Evolutionary conservation across 2,888 invertebrate genomes (phyloP), one percentile per base, ranked within the genome.

Genomic region (Meteorus colon): DNA sequence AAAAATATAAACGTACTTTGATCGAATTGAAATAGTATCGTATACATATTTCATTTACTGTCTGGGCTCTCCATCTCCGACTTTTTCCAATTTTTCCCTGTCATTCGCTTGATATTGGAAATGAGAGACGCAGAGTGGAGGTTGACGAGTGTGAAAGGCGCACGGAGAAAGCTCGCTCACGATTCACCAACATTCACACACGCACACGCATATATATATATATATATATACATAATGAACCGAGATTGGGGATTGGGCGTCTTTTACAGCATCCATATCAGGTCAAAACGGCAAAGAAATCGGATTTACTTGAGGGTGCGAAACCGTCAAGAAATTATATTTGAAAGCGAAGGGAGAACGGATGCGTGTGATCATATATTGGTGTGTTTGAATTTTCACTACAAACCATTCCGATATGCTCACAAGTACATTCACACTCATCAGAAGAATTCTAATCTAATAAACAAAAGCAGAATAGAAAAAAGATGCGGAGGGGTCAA

Each of bases 301-400:
- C 55, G 55, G 55, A 55, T 55, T 55, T 55, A 55, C 55, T 55
- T 55, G 55, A 55, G 55, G 55, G 55, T 24, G 55, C 55, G 19
- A 55, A 55, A 55, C 55, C 55, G 55, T 55, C 1, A 55, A 4
- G 5, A 48, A 19, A 55, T 24, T 55, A 55, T 19, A 24, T 48
- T 55, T 55, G n/a, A 19, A 55, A 24, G 24, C n/a, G 10, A 55
- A 24, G 19, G 19, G 55, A 24, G 19, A 19, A 55, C 24, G 19
- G 55, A 55, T 19, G 55, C 1, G 41, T 41, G 12, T 41, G 12
- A 12, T 12, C 41, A 41, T 41, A 55, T 6, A 55, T 55, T 55
- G 19, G n/a, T 19, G 19, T 55, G 55, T 8, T 55, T 55, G 19
- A 55, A 55, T 55, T 55, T 55, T n/a, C n/a, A n/a, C 51, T 51